Evolutionary conservation across 2,113 vertebrate species (phyloP).

Genomic region (Lophura nycthemera): DNA sequence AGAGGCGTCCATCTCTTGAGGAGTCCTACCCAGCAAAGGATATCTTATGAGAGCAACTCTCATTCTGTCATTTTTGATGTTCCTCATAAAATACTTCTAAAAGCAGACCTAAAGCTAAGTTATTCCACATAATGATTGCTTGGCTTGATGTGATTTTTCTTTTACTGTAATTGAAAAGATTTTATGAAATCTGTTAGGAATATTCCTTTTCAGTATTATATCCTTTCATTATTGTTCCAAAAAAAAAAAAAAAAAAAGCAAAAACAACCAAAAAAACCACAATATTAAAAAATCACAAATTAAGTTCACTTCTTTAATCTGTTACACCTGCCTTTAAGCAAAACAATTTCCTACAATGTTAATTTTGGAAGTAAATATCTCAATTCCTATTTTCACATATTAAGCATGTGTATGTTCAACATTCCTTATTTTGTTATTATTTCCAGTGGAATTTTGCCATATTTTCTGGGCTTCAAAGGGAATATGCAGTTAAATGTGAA

Average conservation of each 20-base stretch:
- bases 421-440: neutral
- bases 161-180: neutral
- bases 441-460: slow-evolving; percentile 16
- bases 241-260: neutral
- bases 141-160: neutral
- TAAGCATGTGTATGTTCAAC: neutral
- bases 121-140: neutral
- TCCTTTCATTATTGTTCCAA: neutral
- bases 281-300: neutral
- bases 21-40: neutral
- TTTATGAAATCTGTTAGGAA: neutral
- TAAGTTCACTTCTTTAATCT: neutral
- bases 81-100: neutral
- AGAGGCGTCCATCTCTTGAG: neutral
- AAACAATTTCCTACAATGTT: neutral
- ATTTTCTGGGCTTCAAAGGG: neutral
- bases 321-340: neutral
- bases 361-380: neutral
- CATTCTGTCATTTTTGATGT: neutral
- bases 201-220: neutral
- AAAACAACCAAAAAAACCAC: too few species aligned
- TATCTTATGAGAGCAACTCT: neutral
- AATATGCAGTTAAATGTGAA: slow-evolving; percentile 5
- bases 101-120: neutral
- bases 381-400: neutral